A percentile compares a stretch with the other conserved stretches of the same genome.
Conservation (phyloP, 1,140 invertebrate species). For the Physella acuta region DNA sequence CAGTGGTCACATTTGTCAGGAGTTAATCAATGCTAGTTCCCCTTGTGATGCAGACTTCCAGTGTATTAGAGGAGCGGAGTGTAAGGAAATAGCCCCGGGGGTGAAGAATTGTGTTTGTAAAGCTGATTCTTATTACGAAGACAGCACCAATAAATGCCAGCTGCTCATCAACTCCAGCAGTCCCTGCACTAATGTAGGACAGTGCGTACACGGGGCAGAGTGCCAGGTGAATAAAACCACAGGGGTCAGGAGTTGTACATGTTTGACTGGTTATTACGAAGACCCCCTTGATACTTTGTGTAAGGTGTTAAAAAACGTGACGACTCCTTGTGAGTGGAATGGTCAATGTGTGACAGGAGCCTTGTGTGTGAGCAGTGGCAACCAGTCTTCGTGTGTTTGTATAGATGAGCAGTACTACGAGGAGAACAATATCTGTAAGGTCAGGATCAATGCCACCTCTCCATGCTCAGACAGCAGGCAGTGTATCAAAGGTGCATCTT, state of each 20-base stretch:
- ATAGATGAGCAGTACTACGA: neutral
- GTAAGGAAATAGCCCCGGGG: neutral
- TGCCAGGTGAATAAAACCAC: neutral
- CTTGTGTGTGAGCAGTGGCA: neutral
- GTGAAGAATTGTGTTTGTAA: slow-evolving; percentile 12
- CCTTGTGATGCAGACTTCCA: neutral
- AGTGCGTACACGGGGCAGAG: slow-evolving; percentile 20
- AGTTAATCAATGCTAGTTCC: neutral
- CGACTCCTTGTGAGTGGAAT: neutral
- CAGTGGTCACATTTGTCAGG: neutral
- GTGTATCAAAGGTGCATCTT: slow-evolving; percentile 6
- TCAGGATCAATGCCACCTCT: neutral
- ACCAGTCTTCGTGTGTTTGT: neutral
- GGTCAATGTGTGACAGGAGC: neutral
- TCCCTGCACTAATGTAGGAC: slow-evolving; percentile 8
- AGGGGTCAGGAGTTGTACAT: neutral
- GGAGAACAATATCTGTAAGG: neutral
- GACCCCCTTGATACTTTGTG: neutral
- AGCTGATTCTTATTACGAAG: slow-evolving; percentile 10
- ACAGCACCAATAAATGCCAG: neutral
- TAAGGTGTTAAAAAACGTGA: neutral
- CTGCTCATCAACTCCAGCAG: slow-evolving; percentile 16
- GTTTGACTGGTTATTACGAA: slow-evolving; percentile 2
- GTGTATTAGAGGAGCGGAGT: slow-evolving; percentile 5
- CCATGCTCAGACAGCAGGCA: neutral